These are phyloP conservation scores for Hydropsyche betteni DNA, from an alignment of 2,888 invertebrate species.

Conservation along the genomic window DNA sequence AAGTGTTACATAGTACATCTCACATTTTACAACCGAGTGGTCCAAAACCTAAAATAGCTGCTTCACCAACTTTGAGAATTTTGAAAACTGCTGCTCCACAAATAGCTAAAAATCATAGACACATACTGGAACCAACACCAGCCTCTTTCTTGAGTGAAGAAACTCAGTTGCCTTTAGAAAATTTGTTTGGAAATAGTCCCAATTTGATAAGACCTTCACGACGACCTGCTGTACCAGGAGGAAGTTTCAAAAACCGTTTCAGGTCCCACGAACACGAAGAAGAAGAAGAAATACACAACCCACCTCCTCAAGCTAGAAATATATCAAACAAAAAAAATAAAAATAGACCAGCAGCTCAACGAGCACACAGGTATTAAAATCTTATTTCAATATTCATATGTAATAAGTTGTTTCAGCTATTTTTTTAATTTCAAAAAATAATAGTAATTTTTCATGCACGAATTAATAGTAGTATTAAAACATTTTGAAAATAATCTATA, in stretches of 20 bases:
- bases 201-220: conserved; percentile 63
- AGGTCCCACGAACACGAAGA: conserved; percentile 59
- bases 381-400: neutral
- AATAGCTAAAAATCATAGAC: conserved; percentile 64
- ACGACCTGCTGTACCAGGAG: conserved; percentile 63
- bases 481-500: too few species aligned
- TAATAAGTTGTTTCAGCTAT: neutral
- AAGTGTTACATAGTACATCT: conserved; percentile 84
- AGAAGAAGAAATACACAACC: conserved; percentile 57
- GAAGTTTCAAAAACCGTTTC: conserved; percentile 69
- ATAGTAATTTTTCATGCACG: too few species aligned
- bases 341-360: conserved; percentile 60
- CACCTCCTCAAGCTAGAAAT: conserved; percentile 43
- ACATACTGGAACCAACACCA: conserved; percentile 73
- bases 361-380: conserved; percentile 60
- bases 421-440: neutral
- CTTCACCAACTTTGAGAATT: conserved; percentile 74
- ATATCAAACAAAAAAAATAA: conserved; percentile 58
- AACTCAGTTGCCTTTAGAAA: conserved; percentile 65
- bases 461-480: too few species aligned
- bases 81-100: conserved; percentile 80
- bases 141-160: conserved; percentile 68
- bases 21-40: conserved; percentile 66
- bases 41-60: conserved; percentile 70
- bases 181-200: conserved; percentile 64